phyloP scores from a whole-genome alignment of 2,113 vertebrate species.

The Dolichallabes microphthalmus region DNA sequence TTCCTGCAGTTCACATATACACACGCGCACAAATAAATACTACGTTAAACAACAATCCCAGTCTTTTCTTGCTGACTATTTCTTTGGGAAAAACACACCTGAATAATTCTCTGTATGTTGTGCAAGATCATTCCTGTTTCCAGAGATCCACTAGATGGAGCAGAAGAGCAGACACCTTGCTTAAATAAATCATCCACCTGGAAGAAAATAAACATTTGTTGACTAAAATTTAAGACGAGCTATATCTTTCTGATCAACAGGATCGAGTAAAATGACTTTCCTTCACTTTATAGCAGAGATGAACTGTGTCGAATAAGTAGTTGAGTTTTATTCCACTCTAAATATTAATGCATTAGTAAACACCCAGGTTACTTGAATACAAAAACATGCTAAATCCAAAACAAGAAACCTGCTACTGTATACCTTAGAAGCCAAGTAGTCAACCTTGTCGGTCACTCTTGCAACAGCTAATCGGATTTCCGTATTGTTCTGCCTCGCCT shows the following conservation, averaged over 20 bases:
- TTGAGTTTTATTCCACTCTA: not conserved
- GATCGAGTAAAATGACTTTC: not conserved
- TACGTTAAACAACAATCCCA: not conserved
- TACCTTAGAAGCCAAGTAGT: constrained; percentile 80
- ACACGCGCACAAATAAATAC: not conserved
- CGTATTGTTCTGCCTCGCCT: constrained; percentile 81
- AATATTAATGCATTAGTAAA: not conserved
- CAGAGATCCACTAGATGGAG: constrained; percentile 76
- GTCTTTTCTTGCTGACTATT: not conserved
- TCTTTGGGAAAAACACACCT: constrained; percentile 64
- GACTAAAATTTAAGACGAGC: not conserved
- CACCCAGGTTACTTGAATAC: not conserved
- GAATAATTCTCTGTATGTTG: constrained; percentile 83
- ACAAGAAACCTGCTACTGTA: not conserved
- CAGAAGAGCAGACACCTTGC: constrained; percentile 60
- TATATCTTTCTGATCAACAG: not conserved
- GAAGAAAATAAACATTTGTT: not conserved
- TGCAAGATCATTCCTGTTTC: constrained; percentile 83
- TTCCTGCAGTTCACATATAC: constrained; percentile 72
- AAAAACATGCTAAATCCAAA: not conserved
- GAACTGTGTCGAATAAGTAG: not conserved
- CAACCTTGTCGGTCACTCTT: constrained; percentile 82
- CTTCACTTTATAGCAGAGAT: not conserved
- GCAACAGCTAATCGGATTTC: constrained; percentile 79
- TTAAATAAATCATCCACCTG: constrained; percentile 82